Evolutionary conservation across 2,113 vertebrate species (phyloP).

Genomic region (Ceyx cyanopectus): DNA sequence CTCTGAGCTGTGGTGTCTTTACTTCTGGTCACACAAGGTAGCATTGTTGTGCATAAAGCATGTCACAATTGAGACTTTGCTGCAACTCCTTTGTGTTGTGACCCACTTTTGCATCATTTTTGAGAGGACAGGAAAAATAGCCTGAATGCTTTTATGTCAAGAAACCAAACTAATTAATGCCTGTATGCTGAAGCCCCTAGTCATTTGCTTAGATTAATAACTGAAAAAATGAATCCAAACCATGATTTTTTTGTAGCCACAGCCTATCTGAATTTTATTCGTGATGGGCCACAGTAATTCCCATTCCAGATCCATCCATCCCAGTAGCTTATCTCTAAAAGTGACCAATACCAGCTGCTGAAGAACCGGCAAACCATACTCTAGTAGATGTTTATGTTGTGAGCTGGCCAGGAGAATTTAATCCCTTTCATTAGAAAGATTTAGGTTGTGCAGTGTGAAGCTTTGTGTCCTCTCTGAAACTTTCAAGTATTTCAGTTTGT

Average conservation of each 20-base stretch:
- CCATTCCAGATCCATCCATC: conserved; percentile 14
- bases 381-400: conserved; percentile 16
- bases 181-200: rapidly evolving
- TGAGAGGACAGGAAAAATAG: background rate
- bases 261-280: background rate
- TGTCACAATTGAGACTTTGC: background rate
- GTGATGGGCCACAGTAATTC: background rate
- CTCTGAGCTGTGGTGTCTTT: background rate
- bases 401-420: conserved; percentile 14
- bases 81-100: background rate
- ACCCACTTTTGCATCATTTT: background rate
- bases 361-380: background rate
- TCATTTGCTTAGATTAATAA: background rate
- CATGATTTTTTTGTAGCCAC: background rate
- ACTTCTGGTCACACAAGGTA: background rate
- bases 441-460: conserved; percentile 25
- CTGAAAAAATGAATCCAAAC: background rate
- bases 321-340: conserved; percentile 37
- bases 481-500: conserved; percentile 45
- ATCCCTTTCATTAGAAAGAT: conserved; percentile 12
- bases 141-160: background rate
- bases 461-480: conserved; percentile 15
- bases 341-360: conserved; percentile 32
- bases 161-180: background rate
- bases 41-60: background rate